These are phyloP conservation scores for Acropternis orthonyx DNA, from an alignment of 2,797 vertebrate genomes.

Conservation along the genomic window DNA sequence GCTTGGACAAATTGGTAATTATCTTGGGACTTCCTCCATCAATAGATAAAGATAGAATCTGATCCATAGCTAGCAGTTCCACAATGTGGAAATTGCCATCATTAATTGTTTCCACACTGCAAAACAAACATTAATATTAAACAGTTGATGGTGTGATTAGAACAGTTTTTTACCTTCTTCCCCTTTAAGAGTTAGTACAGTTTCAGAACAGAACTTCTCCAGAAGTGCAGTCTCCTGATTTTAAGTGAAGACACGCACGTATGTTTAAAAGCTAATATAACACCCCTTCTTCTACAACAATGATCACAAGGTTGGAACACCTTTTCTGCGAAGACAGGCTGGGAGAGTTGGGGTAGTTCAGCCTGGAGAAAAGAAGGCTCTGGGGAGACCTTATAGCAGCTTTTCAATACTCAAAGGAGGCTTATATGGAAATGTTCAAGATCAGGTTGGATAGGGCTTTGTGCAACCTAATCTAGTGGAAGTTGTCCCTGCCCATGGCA, in stretches of 20 bases:
- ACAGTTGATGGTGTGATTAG: background rate
- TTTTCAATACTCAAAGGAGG: background rate
- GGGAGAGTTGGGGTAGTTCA: background rate
- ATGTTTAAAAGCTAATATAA: background rate
- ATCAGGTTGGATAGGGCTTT: background rate
- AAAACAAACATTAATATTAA: conserved; percentile 40
- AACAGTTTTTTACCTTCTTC: background rate
- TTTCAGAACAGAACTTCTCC: background rate
- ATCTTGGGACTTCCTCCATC: conserved; percentile 94
- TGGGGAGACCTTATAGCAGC: background rate
- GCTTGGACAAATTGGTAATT: conserved; percentile 91
- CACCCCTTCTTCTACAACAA: background rate
- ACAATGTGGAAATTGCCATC: conserved; percentile 96
- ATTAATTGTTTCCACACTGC: conserved; percentile 95
- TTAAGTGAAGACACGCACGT: background rate
- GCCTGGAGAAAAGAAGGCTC: background rate
- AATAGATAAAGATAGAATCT: conserved; percentile 90
- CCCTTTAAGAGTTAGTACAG: background rate
- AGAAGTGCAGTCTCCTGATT: background rate
- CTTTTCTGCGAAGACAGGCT: background rate
- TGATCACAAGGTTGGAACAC: background rate
- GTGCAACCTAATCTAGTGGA: background rate
- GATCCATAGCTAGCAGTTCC: conserved; percentile 90
- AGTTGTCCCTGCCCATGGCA: background rate
- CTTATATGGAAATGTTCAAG: background rate